Percentiles rank a stretch among this genome's conserved stretches.
phyloP scores from a whole-genome alignment of 1,140 invertebrate genomes.

The Zaprionus africanus region DNA sequence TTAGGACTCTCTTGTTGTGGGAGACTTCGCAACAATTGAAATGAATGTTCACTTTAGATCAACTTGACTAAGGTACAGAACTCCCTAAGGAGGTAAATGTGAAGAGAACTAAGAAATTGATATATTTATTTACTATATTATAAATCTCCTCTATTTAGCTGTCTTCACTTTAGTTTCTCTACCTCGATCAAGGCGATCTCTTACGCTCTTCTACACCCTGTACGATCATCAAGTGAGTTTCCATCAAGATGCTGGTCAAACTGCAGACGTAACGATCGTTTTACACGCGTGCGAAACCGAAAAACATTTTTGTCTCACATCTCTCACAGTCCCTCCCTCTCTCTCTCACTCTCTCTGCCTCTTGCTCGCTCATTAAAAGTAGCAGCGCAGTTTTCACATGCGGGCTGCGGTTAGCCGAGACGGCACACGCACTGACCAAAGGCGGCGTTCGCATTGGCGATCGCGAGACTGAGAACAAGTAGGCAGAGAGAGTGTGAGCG shows the following conservation, averaged over 20 bases:
- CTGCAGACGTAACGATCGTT: slow-evolving; percentile 16
- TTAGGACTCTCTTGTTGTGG: neutral
- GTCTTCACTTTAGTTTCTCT: neutral
- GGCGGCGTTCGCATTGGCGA: slow-evolving; percentile 14
- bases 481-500: neutral
- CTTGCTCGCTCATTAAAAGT: slow-evolving; percentile 19
- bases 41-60: no score
- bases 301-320: slow-evolving; percentile 16
- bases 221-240: slow-evolving; percentile 10
- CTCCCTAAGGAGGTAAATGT: no score
- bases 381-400: slow-evolving; percentile 56
- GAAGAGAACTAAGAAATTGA: no score
- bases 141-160: no score
- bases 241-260: slow-evolving; percentile 31
- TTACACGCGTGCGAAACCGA: slow-evolving; percentile 24
- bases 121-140: no score
- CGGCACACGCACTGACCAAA: slow-evolving; percentile 46
- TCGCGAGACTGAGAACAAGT: neutral
- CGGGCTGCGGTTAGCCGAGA: slow-evolving; percentile 58
- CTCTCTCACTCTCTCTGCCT: neutral
- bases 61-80: no score
- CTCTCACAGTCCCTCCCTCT: neutral
- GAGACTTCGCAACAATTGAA: no score
- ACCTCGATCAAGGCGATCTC: neutral
- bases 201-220: neutral